Base-by-base conservation (phyloP, 2,797 vertebrate genomes). In the Tokudaia tokunoshimensis region DNA sequence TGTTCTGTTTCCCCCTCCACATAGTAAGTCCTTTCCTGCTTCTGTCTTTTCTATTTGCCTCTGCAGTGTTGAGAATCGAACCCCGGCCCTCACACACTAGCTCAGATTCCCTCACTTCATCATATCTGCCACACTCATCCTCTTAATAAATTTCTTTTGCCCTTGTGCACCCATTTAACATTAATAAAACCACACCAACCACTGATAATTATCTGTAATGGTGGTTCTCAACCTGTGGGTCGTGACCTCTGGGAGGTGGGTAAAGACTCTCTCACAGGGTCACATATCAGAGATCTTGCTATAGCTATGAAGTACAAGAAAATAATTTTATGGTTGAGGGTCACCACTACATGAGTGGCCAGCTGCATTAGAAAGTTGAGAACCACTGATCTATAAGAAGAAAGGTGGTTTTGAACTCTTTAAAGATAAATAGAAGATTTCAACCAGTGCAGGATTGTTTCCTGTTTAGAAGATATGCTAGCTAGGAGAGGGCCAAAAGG, bases 391-490 rank as follows among this genome's bases (percentile, higher is more conserved):
- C 37, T 79, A 2, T 52, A 80, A 59, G 37, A 85, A 72, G 50
- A 89, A 89, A 85, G 70, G 26, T 67, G 85, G 29, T 61, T 91
- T 59, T 50, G 29, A 81, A 70, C 70, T 87, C 65, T 92, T 91
- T 29, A 26, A 86, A 80, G 59, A 89, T 92, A 91, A 84, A 63
- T 17, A 72, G 78, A 95, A 44, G 9, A 76, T 52, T 19, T n/a
- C 14, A 75, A 52, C 65, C 52, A 78, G 47, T 50, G 0, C 37
- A 26, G 41, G 31, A 17, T 87, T 59, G 5, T 26, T n/a, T 41
- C 7, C 26, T 57, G 9, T 50, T 79, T 13, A 65, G 67, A 19
- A n/a, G 0, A 17, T 74, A 57, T 6, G 41, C 4, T 29, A 8
- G 22, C 59, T 59, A 34, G 4, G 8, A 82, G 55, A 81, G 31